Evolutionary conservation across 2,113 vertebrate species (phyloP), one percentile per base, ranked within the genome.

Genomic region (Speoplatyrhinus poulsoni): DNA sequence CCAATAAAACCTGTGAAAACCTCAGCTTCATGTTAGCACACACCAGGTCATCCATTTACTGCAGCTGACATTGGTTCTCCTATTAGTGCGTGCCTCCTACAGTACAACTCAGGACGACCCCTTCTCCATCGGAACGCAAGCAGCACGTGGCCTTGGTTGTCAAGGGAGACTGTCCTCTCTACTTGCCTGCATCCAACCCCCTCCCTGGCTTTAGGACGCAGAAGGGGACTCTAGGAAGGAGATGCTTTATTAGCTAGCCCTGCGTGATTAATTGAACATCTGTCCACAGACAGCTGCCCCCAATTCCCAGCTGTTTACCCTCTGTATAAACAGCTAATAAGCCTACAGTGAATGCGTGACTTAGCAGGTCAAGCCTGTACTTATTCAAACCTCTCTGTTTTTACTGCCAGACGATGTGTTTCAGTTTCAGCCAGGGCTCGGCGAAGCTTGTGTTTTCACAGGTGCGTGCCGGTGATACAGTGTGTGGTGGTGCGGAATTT

Each of bases 211-310:
- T 32, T 33, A 78, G 76, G 65, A 72, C 73, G 60, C 73, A 77
- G 77, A 84, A 76, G 66, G 67, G 82, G 73, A 75, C 82, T 67
- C 84, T 63, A 73, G 85, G 79, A 87, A 83, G 81, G 77, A 76
- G 82, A 76, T 78, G 67, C 82, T 88, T 84, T 86, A 90, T 89
- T 89, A 85, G 86, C 79, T 70, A 76, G 70, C 79, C 71, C 72
- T 79, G 77, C 79, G 65, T 87, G 83, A 90, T 91, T 91, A 89
- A 91, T 89, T 84, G 82, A 85, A 89, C 89, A 91, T 91, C 90
- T 91, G 89, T 80, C 86, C 79, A 82, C 75, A 79, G 75, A 80
- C 83, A 82, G 78, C 80, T 82, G 84, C 88, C 86, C 84, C 77
- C 81, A 81, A 73, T 77, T 84, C 78, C 79, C 85, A 86, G 85